These are phyloP conservation scores for Takifugu ocellatus DNA, from an alignment of 2,797 vertebrate genomes.

Conservation along the genomic window DNA sequence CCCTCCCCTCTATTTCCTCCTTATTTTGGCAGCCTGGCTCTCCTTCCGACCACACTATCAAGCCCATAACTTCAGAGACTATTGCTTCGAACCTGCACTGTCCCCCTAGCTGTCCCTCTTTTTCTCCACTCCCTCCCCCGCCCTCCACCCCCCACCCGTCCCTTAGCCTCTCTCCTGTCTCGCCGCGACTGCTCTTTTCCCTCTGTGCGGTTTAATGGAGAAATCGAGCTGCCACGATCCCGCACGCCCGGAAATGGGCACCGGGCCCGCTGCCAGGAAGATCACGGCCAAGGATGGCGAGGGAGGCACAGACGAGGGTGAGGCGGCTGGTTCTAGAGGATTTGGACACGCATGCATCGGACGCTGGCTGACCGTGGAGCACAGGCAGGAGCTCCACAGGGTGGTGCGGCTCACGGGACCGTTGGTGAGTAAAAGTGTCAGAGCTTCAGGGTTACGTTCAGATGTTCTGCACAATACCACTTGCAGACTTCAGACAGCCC, in stretches of 20 bases:
- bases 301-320: slow-evolving; percentile 29
- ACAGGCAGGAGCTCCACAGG: slow-evolving; percentile 77
- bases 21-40: too few species aligned
- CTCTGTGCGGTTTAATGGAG: slow-evolving; percentile 66
- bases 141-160: background rate
- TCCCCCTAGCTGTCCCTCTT: slow-evolving; percentile 3
- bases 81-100: too few species aligned
- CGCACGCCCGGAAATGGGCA: slow-evolving; percentile 33
- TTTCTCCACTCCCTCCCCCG: slow-evolving; percentile 19
- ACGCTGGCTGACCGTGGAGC: slow-evolving; percentile 68
- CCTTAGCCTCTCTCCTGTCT: slow-evolving; percentile 19
- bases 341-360: slow-evolving; percentile 60
- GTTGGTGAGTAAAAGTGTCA: slow-evolving; percentile 68
- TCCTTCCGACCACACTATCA: too few species aligned
- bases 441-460: too few species aligned
- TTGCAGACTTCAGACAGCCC: too few species aligned
- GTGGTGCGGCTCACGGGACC: slow-evolving; percentile 72
- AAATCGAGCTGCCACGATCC: slow-evolving; percentile 53
- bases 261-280: slow-evolving; percentile 20
- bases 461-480: too few species aligned
- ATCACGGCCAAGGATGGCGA: background rate
- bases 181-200: slow-evolving; percentile 16
- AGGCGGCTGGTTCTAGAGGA: slow-evolving; percentile 53
- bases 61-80: too few species aligned
- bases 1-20: too few species aligned